Evolutionary conservation across 2,888 invertebrate species (phyloP).

Genomic region (Drosophila stalkeri): DNA sequence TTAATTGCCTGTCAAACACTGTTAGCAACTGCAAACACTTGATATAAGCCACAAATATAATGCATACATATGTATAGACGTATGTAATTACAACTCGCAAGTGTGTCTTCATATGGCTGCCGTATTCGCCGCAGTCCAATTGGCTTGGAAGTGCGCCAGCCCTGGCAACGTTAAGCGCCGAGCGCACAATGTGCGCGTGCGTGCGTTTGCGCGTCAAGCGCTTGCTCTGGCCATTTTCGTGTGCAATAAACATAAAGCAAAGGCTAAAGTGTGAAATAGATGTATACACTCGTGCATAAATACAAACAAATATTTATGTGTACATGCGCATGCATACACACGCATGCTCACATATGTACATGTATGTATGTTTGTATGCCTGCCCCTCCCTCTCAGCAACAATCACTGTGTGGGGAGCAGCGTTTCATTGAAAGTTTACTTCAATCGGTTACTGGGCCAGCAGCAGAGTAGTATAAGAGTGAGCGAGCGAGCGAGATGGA

Average conservation of each 20-base stretch:
- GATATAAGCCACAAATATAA: neutral
- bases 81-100: neutral
- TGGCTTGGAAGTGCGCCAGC: conserved; percentile 7
- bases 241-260: conserved; percentile 44
- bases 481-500: neutral
- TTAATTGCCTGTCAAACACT: conserved; percentile 8
- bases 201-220: conserved; percentile 49
- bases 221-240: conserved; percentile 59
- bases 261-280: conserved; percentile 28
- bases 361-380: too few relatives aligned
- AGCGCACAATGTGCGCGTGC: conserved; percentile 56
- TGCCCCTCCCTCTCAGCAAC: neutral
- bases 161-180: conserved; percentile 21
- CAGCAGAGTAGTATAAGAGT: conserved; percentile 1
- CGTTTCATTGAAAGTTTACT: conserved; percentile 44
- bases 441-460: conserved; percentile 62
- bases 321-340: neutral
- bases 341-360: too few relatives aligned
- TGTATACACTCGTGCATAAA: neutral
- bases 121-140: neutral
- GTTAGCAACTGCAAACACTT: neutral
- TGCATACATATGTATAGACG: too few relatives aligned
- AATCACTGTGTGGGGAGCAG: conserved; percentile 17
- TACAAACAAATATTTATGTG: neutral
- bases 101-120: conserved; percentile 1